Evolutionary conservation across 2,888 invertebrate species (phyloP).

Genomic region (Labia minor): DNA sequence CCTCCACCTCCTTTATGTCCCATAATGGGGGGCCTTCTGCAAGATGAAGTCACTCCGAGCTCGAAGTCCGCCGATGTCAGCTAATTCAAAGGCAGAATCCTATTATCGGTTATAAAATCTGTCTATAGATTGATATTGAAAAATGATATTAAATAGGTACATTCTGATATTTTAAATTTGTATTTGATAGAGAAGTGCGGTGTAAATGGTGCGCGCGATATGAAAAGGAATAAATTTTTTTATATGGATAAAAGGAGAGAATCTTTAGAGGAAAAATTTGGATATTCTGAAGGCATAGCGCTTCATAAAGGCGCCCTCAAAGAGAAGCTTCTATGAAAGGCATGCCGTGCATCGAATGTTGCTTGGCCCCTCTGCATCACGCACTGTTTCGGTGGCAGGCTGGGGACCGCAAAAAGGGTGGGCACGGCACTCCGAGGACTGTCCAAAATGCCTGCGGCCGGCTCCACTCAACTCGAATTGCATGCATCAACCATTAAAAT

Average conservation of each 20-base stretch:
- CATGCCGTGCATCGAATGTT: neutral
- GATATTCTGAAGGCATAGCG: neutral
- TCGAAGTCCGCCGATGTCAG: neutral
- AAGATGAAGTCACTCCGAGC: neutral
- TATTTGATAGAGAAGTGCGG: neutral
- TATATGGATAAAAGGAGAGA: neutral
- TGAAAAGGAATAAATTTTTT: neutral
- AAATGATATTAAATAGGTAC: neutral
- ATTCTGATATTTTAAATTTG: neutral
- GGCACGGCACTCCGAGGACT: neutral
- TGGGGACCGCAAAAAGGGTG: neutral
- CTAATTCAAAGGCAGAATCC: conserved; percentile 13
- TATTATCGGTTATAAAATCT: conserved; percentile 7
- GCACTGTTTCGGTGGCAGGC: neutral
- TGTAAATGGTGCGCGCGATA: neutral
- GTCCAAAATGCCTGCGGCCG: conserved; percentile 13
- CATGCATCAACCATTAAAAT: neutral
- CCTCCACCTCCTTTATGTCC: neutral
- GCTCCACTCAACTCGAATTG: neutral
- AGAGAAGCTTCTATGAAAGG: neutral
- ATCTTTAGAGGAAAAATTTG: neutral
- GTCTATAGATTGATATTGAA: neutral
- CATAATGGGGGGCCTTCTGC: too few species aligned
- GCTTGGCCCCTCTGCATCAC: conserved; percentile 8
- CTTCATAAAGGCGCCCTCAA: neutral